Evolutionary conservation across 2,113 vertebrate species (phyloP), one percentile per base, ranked within the genome.

Genomic region (Notothenia rossii): DNA sequence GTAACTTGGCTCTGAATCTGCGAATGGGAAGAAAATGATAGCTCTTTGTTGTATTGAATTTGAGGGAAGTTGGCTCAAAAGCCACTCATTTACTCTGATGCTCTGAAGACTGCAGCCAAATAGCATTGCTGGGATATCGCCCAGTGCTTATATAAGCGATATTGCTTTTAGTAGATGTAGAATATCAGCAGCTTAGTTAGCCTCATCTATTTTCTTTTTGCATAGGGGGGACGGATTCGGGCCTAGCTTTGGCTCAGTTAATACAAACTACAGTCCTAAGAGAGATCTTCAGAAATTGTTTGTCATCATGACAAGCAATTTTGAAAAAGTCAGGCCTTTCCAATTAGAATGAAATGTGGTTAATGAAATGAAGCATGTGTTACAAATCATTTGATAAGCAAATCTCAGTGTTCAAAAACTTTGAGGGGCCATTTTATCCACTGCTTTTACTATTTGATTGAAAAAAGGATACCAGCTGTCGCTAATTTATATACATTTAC

Each of bases 41-140:
- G 36, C 36, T 40, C 36, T 40, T 40, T 40, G 36, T 40, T 40
- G 36, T 1, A 6, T 40, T 40, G 72, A 15, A 36, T 15, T 75
- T 51, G 20, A 45, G 53, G 69, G 59, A 72, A 73, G 40, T 9
- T 50, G 25, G 68, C 53, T n/a, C 33, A 5, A 65, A 84, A 46
- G 59, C 43, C 48, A 63, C 43, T 64, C 20, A 50, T 58, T 72
- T 63, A 40, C 20, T 55, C 11, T 14, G n/a, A 76, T 48, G 63
- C 65, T 71, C 50, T 62, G 18, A 65, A 29, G 48, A 33, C 45
- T 48, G 66, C 60, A 46, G 45, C 75, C 51, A 59, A 63, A 56
- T 1, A 65, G 61, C 61, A 48, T 56, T n/a, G 15, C 22, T 65
- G 50, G 71, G 65, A 63, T n/a, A 5, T 0, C 50, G 33, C 55